Conservation (phyloP, 37 sponge, comb jelly and placozoan genomes). For the Theonella swinhoei region DNA sequence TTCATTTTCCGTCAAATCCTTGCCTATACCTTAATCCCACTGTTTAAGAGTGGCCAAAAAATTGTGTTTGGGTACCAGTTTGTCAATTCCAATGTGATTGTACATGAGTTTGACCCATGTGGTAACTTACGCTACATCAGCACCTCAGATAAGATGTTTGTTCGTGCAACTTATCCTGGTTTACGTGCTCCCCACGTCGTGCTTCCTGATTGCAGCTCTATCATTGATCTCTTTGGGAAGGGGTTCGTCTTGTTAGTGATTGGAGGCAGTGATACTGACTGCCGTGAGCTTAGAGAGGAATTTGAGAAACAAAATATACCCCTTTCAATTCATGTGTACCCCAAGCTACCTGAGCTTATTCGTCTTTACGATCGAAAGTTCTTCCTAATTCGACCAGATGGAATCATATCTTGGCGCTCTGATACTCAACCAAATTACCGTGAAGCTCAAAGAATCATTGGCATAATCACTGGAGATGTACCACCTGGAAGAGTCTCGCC, state of each 20-base stretch:
- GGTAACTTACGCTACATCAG: background rate
- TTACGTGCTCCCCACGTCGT: slow-evolving; percentile 77
- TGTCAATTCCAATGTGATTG: slow-evolving; percentile 59
- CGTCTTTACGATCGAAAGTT: slow-evolving; percentile 60
- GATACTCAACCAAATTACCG: slow-evolving; percentile 53
- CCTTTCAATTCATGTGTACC: slow-evolving; percentile 13
- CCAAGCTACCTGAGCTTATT: slow-evolving; percentile 40
- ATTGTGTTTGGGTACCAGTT: slow-evolving; percentile 71
- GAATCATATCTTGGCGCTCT: slow-evolving; percentile 74
- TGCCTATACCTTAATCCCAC: background rate
- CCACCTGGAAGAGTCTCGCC: slow-evolving; percentile 13
- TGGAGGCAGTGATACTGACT: slow-evolving; percentile 57
- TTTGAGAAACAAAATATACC: slow-evolving; percentile 38
- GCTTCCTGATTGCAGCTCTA: slow-evolving; percentile 50
- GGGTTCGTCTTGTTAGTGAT: slow-evolving; percentile 59
- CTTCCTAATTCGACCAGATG: slow-evolving; percentile 83
- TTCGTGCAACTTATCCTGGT: slow-evolving; percentile 67
- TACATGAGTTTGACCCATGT: slow-evolving; percentile 40
- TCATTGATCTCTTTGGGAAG: slow-evolving; percentile 72
- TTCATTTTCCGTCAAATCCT: slow-evolving; percentile 7
- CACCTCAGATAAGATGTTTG: slow-evolving; percentile 4
- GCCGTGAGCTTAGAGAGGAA: slow-evolving; percentile 39
- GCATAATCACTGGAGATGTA: slow-evolving; percentile 31
- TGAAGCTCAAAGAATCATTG: slow-evolving; percentile 48
- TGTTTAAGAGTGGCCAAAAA: slow-evolving; percentile 3